Evolutionary conservation across 2,113 vertebrate genomes (phyloP).

Genomic region (Larimichthys crocea): DNA sequence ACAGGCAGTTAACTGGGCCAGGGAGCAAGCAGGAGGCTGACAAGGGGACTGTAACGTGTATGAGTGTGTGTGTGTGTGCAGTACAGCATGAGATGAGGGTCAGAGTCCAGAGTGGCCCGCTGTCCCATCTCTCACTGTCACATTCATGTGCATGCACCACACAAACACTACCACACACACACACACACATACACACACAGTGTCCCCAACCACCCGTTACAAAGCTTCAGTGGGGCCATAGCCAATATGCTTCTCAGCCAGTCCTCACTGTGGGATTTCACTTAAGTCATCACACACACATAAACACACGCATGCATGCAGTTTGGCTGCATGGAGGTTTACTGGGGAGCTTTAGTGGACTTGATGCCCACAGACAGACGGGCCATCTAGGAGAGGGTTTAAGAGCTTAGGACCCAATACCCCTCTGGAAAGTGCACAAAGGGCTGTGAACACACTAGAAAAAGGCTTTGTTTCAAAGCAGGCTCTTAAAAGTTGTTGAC

Average conservation of each 20-base stretch:
- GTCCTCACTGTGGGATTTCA: slow-evolving; percentile 66
- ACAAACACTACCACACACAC: slow-evolving; percentile 24
- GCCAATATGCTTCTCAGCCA: slow-evolving; percentile 64
- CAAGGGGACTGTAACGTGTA: slow-evolving; percentile 29
- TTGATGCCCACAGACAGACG: slow-evolving; percentile 67
- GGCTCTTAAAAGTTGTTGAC: slow-evolving; percentile 41
- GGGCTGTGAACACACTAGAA: slow-evolving; percentile 38
- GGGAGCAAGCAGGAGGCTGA: slow-evolving; percentile 12
- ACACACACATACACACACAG: slow-evolving; percentile 25
- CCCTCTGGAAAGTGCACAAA: slow-evolving; percentile 66
- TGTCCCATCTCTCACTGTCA: slow-evolving; percentile 56
- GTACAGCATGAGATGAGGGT: slow-evolving; percentile 62
- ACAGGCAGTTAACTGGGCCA: slow-evolving; percentile 60
- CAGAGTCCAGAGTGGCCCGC: slow-evolving; percentile 48
- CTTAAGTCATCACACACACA: slow-evolving; percentile 46
- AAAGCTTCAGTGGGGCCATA: slow-evolving; percentile 53
- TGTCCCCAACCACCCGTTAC: slow-evolving; percentile 53
- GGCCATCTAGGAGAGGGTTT: slow-evolving; percentile 65
- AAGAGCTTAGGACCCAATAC: slow-evolving; percentile 69
- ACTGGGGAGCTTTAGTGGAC: slow-evolving; percentile 61
- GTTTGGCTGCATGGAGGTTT: slow-evolving; percentile 49
- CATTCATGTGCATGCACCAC: not conserved
- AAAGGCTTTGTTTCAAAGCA: slow-evolving; percentile 51
- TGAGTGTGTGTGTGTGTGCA: slow-evolving; percentile 21
- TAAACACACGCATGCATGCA: slow-evolving; percentile 34